Evolutionary conservation across 2,797 vertebrate genomes (phyloP), one percentile per base, ranked within the genome.

Genomic region (Cirrhinus mrigala): DNA sequence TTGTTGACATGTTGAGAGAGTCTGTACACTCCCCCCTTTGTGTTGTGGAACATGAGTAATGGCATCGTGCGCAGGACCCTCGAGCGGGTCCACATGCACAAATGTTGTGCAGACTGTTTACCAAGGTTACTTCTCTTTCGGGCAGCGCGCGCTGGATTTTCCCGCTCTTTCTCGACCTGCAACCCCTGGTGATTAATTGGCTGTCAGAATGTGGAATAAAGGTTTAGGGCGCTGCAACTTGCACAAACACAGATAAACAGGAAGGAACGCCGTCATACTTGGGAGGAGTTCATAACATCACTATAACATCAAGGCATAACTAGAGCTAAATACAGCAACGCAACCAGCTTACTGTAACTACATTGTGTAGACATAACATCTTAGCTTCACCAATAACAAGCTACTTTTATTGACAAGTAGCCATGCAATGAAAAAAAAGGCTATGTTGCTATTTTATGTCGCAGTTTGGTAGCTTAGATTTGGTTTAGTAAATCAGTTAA

Each of bases 121-220:
- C n/a, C 46, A 68, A 76, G 18, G 71, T 77, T 77, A 62, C 14
- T 6, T 15, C 46, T 37, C 44, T 80, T 75, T 50, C 29, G 27
- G 16, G 66, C 5, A 2, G 9, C 3, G 20, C 1, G 0, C 20
- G 9, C 58, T 81, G 79, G 27, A 69, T 69, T 81, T 81, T 69
- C 64, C 66, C 66, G 29, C 64, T 68, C 48, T 29, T 81, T 69
- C 79, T 54, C 29, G 64, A 40, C 64, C 64, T 40, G 70, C 81
- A 78, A 68, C 69, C 46, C 46, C 46, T 77, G 64, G 12, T 84
- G 85, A 86, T 84, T 88, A 84, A 88, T 86, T 84, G 82, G 85
- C 82, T 86, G 82, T 84, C 81, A 76, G 33, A 84, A 50, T 56
- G 66, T 29, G 79, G 58, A 68, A 83, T 76, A 77, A 88, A 82